Percentiles rank a stretch among this genome's conserved stretches.
phyloP scores from a whole-genome alignment of 2,888 invertebrate species.

The Drosophila demipolita region DNA sequence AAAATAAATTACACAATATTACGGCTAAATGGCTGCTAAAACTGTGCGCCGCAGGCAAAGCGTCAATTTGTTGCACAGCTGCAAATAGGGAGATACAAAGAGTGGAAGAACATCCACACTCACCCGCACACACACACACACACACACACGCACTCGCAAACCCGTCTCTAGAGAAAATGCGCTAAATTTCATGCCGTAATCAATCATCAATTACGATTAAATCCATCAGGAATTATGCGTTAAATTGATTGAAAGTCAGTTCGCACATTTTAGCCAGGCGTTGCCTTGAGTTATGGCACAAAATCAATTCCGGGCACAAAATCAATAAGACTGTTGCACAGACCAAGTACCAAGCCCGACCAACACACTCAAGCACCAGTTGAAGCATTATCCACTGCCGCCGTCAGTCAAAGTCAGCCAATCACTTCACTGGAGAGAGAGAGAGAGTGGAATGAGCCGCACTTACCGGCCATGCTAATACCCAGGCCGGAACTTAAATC shows the following conservation, averaged over 20 bases:
- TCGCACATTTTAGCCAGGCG: slow-evolving; percentile 64
- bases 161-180: slow-evolving; percentile 15
- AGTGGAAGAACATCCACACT: neutral
- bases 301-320: slow-evolving; percentile 69
- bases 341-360: neutral
- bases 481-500: slow-evolving; percentile 52
- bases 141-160: neutral
- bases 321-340: slow-evolving; percentile 73
- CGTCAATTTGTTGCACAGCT: slow-evolving; percentile 33
- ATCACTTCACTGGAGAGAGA: slow-evolving; percentile 4
- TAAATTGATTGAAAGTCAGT: slow-evolving; percentile 83
- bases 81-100: neutral
- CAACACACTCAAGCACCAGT: neutral
- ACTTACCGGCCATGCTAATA: slow-evolving; percentile 32
- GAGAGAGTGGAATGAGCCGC: slow-evolving; percentile 7
- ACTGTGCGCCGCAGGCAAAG: slow-evolving; percentile 29
- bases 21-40: slow-evolving; percentile 68
- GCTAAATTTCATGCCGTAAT: slow-evolving; percentile 72
- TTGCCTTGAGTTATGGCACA: slow-evolving; percentile 67
- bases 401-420: slow-evolving; percentile 67
- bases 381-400: slow-evolving; percentile 34
- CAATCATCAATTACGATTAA: slow-evolving; percentile 84
- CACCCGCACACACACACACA: slow-evolving; percentile 8
- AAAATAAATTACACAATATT: slow-evolving; percentile 82
- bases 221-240: slow-evolving; percentile 84